phyloP scores from a whole-genome alignment of 2,888 invertebrate genomes.

The Oxycera nigricornis region DNA sequence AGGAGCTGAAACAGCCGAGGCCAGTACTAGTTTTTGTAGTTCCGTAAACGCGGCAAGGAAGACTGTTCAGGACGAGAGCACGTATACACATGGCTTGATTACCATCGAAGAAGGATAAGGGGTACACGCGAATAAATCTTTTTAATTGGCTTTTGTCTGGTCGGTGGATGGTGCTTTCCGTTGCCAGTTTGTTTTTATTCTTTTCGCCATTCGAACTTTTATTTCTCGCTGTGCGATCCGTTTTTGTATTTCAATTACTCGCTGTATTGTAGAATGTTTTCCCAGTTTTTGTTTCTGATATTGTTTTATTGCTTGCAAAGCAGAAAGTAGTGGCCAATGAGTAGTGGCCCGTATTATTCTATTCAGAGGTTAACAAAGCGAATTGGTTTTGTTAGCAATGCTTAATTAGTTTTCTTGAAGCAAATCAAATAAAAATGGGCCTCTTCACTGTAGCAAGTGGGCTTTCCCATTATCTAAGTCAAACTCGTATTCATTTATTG shows the following conservation, averaged over 20 bases:
- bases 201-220: slow-evolving; percentile 40
- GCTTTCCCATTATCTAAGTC: too few species aligned
- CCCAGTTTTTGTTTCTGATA: neutral
- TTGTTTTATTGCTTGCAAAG: neutral
- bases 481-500: too few species aligned
- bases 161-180: slow-evolving; percentile 27
- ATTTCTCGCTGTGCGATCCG: slow-evolving; percentile 20
- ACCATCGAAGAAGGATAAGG: slow-evolving; percentile 33
- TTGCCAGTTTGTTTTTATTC: slow-evolving; percentile 35
- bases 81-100: slow-evolving; percentile 6
- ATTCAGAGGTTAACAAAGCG: too few species aligned
- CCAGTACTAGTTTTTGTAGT: neutral
- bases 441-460: too few species aligned
- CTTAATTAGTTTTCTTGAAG: too few species aligned
- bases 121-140: slow-evolving; percentile 39
- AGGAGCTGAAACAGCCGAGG: slow-evolving; percentile 2
- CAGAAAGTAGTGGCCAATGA: too few species aligned
- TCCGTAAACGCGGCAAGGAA: neutral
- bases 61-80: neutral
- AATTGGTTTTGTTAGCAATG: too few species aligned
- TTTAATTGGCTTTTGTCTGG: slow-evolving; percentile 42
- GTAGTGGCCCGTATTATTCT: too few species aligned
- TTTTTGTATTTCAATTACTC: slow-evolving; percentile 38
- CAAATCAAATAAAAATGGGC: too few species aligned
- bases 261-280: slow-evolving; percentile 11